phyloP scores from a whole-genome alignment of 2,113 vertebrate species.

The Aspiorhynchus laticeps region DNA sequence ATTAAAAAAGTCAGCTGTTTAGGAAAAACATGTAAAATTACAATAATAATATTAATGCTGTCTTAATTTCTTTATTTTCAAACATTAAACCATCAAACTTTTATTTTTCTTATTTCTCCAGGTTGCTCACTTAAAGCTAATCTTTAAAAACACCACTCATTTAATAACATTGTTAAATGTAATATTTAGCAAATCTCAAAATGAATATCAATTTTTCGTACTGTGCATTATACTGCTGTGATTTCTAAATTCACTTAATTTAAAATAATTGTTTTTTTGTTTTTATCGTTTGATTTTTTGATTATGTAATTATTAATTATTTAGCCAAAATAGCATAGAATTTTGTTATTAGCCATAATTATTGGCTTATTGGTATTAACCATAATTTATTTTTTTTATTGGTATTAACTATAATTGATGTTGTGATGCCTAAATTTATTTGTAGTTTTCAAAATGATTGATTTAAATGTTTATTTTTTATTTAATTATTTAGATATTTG shows the following conservation, averaged over 20 bases:
- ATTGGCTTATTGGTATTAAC: neutral
- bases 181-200: neutral
- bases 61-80: neutral
- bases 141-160: neutral
- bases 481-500: neutral
- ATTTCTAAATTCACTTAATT: neutral
- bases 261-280: no score
- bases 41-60: neutral
- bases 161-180: neutral
- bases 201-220: neutral
- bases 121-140: neutral
- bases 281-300: no score
- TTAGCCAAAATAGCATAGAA: neutral
- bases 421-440: neutral
- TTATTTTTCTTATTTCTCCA: neutral
- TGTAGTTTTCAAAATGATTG: neutral
- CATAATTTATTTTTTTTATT: neutral
- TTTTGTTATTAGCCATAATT: neutral
- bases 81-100: neutral
- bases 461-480: neutral
- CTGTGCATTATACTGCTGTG: neutral
- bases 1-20: neutral
- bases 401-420: neutral
- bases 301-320: neutral
- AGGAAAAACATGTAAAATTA: neutral